Evolutionary conservation across 2,113 vertebrate species (phyloP).

Genomic region (Gavialis gangeticus): DNA sequence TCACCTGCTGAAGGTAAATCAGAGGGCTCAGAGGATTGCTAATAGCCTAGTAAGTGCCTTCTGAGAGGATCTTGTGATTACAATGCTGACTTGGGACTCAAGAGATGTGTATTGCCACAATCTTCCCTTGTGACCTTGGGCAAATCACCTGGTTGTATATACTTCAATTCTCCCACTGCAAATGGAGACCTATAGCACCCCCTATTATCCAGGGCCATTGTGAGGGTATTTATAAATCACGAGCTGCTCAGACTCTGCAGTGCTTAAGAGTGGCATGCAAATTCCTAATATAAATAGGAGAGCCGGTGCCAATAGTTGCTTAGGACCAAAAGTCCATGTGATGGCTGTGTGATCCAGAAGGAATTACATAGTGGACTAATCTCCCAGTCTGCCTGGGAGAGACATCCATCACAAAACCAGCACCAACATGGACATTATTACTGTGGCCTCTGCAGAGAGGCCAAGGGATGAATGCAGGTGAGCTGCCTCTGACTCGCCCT

Average conservation of each 20-base stretch:
- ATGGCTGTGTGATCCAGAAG: background rate
- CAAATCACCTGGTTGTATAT: background rate
- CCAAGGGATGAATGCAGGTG: background rate
- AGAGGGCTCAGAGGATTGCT: background rate
- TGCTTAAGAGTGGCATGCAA: too few relatives aligned
- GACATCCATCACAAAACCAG: background rate
- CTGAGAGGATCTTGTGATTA: background rate
- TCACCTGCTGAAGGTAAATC: background rate
- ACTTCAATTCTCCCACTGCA: background rate
- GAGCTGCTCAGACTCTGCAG: background rate
- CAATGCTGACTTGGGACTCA: background rate
- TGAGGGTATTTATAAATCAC: background rate
- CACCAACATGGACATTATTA: background rate
- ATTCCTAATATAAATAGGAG: too few relatives aligned
- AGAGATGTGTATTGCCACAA: background rate
- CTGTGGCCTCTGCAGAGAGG: background rate
- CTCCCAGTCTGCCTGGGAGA: background rate
- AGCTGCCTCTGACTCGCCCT: background rate
- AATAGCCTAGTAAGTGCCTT: background rate
- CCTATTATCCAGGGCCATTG: background rate
- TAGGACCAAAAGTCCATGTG: background rate
- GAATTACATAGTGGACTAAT: background rate
- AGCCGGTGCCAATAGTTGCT: too few relatives aligned
- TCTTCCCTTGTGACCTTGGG: background rate
- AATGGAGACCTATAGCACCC: too few relatives aligned